Conservation (phyloP, 2,797 vertebrate species). For the Spondyliosoma cantharus region DNA sequence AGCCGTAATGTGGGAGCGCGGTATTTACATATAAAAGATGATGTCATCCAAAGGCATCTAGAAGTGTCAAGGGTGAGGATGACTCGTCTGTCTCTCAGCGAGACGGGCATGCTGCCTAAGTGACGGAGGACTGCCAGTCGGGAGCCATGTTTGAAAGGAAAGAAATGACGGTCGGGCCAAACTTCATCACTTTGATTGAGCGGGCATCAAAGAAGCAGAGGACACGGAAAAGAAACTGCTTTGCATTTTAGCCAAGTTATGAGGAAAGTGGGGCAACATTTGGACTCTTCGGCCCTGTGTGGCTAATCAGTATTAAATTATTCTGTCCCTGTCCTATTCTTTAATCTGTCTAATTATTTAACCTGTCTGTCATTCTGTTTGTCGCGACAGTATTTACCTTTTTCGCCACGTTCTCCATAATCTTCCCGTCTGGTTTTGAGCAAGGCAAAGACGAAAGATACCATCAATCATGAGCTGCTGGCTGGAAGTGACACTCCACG, state of each 20-base stretch:
- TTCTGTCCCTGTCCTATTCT: conserved; percentile 3
- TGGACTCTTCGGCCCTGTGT: conserved; percentile 22
- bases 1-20: conserved; percentile 1
- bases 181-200: conserved; percentile 56
- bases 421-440: not conserved
- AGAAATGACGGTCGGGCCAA: conserved; percentile 20
- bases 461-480: not conserved
- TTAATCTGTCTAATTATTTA: conserved; percentile 34
- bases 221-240: conserved; percentile 22
- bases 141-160: conserved; percentile 26
- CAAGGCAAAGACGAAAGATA: not conserved
- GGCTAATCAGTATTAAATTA: conserved; percentile 11
- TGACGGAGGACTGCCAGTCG: conserved; percentile 35
- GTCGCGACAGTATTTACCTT: not conserved
- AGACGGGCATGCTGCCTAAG: conserved; percentile 31
- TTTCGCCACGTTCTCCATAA: not conserved
- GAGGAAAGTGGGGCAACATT: conserved; percentile 55
- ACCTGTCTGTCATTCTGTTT: conserved; percentile 32
- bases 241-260: conserved; percentile 26
- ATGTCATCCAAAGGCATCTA: conserved; percentile 50
- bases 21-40: conserved; percentile 46
- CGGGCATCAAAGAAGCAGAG: conserved; percentile 15
- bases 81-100: conserved; percentile 27
- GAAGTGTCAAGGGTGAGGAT: conserved; percentile 51
- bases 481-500: conserved; percentile 4